Percentiles rank a stretch among this genome's conserved stretches.
Conservation (phyloP, 2,113 vertebrate species). For the Daubentonia madagascariensis region DNA sequence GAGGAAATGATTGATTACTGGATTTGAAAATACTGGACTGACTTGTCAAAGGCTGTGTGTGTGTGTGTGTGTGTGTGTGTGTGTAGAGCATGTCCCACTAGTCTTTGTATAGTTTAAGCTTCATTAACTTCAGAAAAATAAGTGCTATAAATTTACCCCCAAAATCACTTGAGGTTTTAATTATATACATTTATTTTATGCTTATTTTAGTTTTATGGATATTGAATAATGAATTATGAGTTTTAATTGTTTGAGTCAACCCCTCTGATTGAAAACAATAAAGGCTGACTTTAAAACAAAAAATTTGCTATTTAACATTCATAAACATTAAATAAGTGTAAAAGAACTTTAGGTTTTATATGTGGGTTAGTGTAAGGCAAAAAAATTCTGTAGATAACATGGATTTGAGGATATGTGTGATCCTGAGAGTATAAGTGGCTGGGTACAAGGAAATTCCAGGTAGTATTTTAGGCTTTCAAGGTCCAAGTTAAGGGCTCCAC, state of each 20-base stretch:
- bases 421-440: neutral
- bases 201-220: neutral
- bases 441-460: neutral
- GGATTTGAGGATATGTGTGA: neutral
- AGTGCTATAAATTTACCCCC: neutral
- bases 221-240: neutral
- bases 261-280: neutral
- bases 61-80: neutral
- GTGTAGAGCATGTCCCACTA: neutral
- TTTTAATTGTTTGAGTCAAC: neutral
- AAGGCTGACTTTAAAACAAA: neutral
- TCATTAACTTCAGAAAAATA: neutral
- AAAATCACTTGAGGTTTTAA: neutral
- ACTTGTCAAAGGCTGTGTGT: neutral
- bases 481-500: neutral
- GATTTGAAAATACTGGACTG: neutral
- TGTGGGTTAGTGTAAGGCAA: neutral
- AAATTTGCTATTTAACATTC: neutral
- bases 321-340: neutral
- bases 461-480: neutral
- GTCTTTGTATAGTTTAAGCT: neutral
- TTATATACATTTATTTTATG: neutral
- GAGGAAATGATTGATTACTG: neutral
- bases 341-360: neutral
- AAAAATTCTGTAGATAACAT: neutral